Conservation (phyloP, 2,888 invertebrate species). For the Drosophila lutescens region DNA sequence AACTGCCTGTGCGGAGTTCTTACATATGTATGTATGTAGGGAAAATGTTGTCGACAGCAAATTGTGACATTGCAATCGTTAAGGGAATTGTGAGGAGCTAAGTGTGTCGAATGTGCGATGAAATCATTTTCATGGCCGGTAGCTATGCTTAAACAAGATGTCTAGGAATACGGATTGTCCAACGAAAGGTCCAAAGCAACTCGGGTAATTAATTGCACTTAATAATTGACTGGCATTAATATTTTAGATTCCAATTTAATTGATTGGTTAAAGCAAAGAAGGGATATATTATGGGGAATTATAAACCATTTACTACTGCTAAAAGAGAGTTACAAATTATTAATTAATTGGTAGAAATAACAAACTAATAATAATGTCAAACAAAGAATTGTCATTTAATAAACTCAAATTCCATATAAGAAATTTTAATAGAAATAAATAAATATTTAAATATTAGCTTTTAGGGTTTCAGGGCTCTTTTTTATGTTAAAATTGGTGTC, state of each 20-base stretch:
- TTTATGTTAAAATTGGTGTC: too few species aligned
- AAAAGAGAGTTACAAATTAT: too few species aligned
- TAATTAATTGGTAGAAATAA: too few species aligned
- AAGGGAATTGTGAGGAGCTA: conserved; percentile 23
- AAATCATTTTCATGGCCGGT: conserved; percentile 13
- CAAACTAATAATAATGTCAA: too few species aligned
- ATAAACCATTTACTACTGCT: too few species aligned
- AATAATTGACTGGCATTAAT: not conserved
- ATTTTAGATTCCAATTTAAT: not conserved
- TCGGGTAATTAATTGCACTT: too few species aligned
- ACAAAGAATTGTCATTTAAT: too few species aligned
- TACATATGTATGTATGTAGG: conserved; percentile 21
- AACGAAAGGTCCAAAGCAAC: not conserved
- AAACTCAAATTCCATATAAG: too few species aligned
- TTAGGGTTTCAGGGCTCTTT: too few species aligned
- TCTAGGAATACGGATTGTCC: not conserved
- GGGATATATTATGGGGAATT: not conserved
- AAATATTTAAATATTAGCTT: too few species aligned
- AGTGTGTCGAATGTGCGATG: conserved; percentile 25
- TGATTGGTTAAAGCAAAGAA: not conserved
- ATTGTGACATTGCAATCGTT: conserved; percentile 41
- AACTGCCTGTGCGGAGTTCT: conserved; percentile 30
- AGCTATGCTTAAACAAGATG: not conserved
- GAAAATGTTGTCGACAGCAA: conserved; percentile 43
- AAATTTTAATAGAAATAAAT: too few species aligned